Base-by-base conservation (phyloP, 2,797 vertebrate species). In the Eupleurogrammus muticus region DNA sequence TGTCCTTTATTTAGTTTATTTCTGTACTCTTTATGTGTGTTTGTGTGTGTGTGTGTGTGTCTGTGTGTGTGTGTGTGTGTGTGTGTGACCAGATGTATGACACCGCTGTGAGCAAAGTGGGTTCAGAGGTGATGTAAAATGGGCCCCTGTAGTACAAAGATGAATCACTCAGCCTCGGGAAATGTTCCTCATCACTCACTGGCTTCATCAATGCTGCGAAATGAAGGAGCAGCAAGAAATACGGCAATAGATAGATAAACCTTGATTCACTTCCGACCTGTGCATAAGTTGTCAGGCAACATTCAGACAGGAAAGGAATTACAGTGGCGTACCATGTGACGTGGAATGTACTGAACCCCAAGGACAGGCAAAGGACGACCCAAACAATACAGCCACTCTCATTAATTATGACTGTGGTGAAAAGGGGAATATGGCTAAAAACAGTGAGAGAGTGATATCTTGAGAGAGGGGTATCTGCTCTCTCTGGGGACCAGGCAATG, bases 331-430 rank as follows among this genome's bases (percentile, higher is more conserved):
- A 23, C 4, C 3, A 51, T 40, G 56, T 55, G 64, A 82, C 9
- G 53, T 40, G 49, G 23, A 24, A 50, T 10, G n/a, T 36, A 28
- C n/a, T 0, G 5, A 12, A 44, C 60, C 46, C 73, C 55, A 86
- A 90, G 87, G 90, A 86, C 76, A 74, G 60, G 23, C 21, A 20
- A 76, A 91, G 81, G 87, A 87, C 69, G 20, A 70, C 16, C 70
- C 40, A 55, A 52, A 66, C 53, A 46, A 82, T 80, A 50, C 70
- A 9, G 44, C 24, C 61, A 38, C 35, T 51, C 56, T 67, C 46
- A 69, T 75, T 67, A 83, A 73, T 46, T 66, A 66, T 56, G 62
- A 69, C 28, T 1, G 4, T 13, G 24, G 61, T 58, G 63, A 70
- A 81, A 66, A 38, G 49, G 36, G 10, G 38, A 13, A 38, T 35